These are phyloP conservation scores for Indicator maculatus DNA, from an alignment of 2,113 vertebrate species.

Conservation along the genomic window DNA sequence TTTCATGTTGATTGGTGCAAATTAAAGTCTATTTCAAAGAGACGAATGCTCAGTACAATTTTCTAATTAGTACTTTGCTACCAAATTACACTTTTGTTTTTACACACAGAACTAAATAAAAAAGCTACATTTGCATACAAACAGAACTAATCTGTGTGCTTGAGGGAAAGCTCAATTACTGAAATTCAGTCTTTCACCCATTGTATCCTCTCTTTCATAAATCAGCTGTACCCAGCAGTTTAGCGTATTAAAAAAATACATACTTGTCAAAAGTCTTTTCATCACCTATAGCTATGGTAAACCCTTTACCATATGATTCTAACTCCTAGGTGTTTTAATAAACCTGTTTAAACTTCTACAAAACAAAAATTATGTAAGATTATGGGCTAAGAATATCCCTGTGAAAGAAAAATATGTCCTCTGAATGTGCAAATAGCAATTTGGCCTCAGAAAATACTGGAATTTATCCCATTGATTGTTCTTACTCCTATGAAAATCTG, in stretches of 20 bases:
- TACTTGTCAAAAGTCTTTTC: background rate
- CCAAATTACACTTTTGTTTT: background rate
- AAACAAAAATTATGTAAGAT: background rate
- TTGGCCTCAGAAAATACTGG: background rate
- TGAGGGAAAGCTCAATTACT: background rate
- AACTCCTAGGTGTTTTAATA: background rate
- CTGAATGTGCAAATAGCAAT: background rate
- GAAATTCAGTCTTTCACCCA: background rate
- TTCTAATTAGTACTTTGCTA: background rate
- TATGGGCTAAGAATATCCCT: background rate
- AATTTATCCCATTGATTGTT: background rate
- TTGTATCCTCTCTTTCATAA: background rate
- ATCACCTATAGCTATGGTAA: background rate
- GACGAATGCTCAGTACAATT: background rate
- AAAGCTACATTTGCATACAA: background rate
- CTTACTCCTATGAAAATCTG: background rate
- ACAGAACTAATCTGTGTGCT: background rate
- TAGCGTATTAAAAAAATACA: background rate
- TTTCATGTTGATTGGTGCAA: background rate
- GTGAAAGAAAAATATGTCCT: background rate
- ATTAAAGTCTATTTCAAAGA: background rate
- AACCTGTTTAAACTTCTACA: background rate
- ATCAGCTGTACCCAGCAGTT: background rate
- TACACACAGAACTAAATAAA: background rate
- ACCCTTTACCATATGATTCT: background rate